Percentiles rank a stretch among this genome's conserved stretches.
These are phyloP conservation scores for Asbolus verrucosus DNA, from an alignment of 1,140 invertebrate genomes.

Conservation along the genomic window DNA sequence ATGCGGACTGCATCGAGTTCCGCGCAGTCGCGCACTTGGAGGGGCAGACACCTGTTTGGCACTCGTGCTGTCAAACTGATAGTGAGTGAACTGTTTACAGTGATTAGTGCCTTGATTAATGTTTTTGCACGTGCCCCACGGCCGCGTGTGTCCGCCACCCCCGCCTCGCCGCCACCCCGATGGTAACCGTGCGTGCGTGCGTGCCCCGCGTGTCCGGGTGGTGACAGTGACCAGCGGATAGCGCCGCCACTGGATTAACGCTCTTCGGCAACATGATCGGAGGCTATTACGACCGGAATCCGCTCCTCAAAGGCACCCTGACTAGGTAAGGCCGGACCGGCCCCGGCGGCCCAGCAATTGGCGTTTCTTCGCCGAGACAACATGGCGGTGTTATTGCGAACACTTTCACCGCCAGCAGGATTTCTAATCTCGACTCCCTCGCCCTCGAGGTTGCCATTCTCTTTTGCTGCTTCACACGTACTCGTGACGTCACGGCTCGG, in stretches of 20 bases:
- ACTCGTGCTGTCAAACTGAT: conserved; percentile 52
- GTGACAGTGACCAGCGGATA: conserved; percentile 2
- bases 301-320: conserved; percentile 59
- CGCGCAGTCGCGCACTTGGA: conserved; percentile 46
- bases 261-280: conserved; percentile 55
- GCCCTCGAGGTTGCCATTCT: conserved; percentile 51
- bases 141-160: conserved; percentile 14
- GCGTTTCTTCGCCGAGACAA: conserved; percentile 37
- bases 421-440: conserved; percentile 52
- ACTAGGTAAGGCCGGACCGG: conserved; percentile 56
- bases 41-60: conserved; percentile 54
- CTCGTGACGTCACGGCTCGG: conserved; percentile 20
- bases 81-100: conserved; percentile 50
- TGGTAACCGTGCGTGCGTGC: neutral
- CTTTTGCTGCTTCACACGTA: conserved; percentile 51
- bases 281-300: conserved; percentile 60
- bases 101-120: conserved; percentile 49
- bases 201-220: conserved; percentile 8
- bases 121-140: conserved; percentile 47
- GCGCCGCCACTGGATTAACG: conserved; percentile 1
- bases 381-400: conserved; percentile 53
- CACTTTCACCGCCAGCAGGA: conserved; percentile 53
- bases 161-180: neutral
- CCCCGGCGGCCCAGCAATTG: neutral
- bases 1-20: conserved; percentile 42